These are phyloP conservation scores for Drosophila atripex DNA, from an alignment of 2,888 invertebrate species.

Conservation along the genomic window DNA sequence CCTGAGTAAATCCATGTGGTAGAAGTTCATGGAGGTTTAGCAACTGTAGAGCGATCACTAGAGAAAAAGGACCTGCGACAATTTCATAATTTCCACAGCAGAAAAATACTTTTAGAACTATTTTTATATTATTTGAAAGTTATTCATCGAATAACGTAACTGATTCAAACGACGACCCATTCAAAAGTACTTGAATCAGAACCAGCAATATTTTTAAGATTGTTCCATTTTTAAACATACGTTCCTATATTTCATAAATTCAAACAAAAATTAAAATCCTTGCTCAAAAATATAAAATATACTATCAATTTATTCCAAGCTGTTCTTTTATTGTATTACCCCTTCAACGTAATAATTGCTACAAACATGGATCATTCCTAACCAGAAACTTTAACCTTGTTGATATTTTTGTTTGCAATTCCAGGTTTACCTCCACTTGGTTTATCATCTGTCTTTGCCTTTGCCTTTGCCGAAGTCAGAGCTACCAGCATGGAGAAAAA, in stretches of 20 bases:
- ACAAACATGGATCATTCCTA: background rate
- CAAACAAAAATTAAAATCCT: too few relatives aligned
- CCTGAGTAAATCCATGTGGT: too few relatives aligned
- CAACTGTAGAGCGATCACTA: background rate
- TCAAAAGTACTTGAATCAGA: background rate
- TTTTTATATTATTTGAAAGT: too few relatives aligned
- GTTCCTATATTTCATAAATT: too few relatives aligned
- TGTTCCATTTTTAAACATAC: too few relatives aligned
- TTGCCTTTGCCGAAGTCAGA: background rate
- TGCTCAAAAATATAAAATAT: background rate
- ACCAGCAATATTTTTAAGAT: background rate
- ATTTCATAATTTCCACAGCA: background rate
- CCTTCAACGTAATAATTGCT: background rate
- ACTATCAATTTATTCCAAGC: background rate
- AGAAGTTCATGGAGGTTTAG: too few relatives aligned
- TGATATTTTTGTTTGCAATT: background rate
- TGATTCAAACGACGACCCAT: background rate
- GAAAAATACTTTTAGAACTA: background rate
- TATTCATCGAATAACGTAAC: background rate
- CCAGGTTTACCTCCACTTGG: background rate
- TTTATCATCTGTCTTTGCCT: too few relatives aligned
- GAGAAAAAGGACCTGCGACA: background rate
- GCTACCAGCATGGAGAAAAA: background rate
- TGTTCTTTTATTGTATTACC: background rate
- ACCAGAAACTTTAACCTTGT: background rate